Conservation (phyloP, 2,113 vertebrate genomes). For the Desmodus rotundus region DNA sequence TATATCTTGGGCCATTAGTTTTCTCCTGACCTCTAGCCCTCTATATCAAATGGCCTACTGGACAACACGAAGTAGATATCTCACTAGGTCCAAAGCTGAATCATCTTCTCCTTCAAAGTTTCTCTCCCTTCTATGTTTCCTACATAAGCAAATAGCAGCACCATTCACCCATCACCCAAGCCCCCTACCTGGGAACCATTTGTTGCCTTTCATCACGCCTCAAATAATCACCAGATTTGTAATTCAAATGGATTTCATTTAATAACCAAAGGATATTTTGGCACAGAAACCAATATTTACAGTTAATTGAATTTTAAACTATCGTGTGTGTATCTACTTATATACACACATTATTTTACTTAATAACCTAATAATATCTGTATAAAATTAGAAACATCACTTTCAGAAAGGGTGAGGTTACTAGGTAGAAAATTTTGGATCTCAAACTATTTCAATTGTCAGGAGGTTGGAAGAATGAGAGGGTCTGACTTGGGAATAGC, state of each 20-base stretch:
- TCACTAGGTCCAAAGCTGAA: neutral
- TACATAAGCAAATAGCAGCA: neutral
- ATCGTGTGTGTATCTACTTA: neutral
- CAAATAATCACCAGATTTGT: conserved; percentile 35
- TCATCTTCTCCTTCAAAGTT: neutral
- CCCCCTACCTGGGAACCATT: neutral
- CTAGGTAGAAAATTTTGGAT: conserved; percentile 18
- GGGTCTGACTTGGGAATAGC: neutral
- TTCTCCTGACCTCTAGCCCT: neutral
- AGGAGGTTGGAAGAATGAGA: neutral
- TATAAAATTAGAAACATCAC: conserved; percentile 15
- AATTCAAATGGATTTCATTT: conserved; percentile 52
- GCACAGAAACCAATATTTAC: conserved; percentile 28
- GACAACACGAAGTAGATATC: neutral
- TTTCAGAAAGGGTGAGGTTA: conserved; percentile 13
- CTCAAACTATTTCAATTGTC: neutral
- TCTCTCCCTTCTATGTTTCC: neutral
- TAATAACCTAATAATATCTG: neutral
- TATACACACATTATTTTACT: neutral
- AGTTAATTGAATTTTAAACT: conserved; percentile 42
- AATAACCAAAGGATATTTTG: conserved; percentile 26
- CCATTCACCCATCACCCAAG: neutral
- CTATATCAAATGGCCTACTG: neutral
- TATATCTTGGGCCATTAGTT: neutral
- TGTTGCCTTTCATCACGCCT: neutral